Evolutionary conservation across 2,797 vertebrate species (phyloP).

Genomic region (Manis javanica): DNA sequence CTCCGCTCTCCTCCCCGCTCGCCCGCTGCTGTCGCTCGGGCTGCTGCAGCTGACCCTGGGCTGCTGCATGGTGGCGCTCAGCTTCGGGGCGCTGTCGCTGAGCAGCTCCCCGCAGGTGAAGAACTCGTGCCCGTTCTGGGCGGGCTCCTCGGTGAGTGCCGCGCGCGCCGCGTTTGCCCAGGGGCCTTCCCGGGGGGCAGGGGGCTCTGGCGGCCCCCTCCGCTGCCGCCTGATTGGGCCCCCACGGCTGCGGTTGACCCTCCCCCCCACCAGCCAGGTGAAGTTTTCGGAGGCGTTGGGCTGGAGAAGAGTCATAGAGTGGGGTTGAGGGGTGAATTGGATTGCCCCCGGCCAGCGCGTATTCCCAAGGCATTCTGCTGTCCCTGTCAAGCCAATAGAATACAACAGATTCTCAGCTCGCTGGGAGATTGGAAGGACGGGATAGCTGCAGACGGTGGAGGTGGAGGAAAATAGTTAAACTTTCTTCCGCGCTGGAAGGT

Average conservation of each 20-base stretch:
- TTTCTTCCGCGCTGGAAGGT: not conserved
- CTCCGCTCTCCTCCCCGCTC: slow-evolving; percentile 84
- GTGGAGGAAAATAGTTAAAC: slow-evolving; percentile 5
- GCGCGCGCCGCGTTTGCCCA: not conserved
- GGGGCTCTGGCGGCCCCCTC: not conserved
- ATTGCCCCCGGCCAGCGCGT: not conserved
- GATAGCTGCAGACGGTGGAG: not conserved
- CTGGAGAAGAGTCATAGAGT: no score
- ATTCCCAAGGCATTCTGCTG: not conserved
- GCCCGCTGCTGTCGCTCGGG: slow-evolving; percentile 90
- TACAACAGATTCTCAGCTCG: not conserved
- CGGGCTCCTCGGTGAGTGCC: slow-evolving; percentile 92
- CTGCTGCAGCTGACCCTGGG: slow-evolving; percentile 92
- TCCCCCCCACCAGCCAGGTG: not conserved
- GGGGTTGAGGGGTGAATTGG: not conserved
- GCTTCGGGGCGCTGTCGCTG: slow-evolving; percentile 90
- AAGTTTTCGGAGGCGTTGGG: not conserved
- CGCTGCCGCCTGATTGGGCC: not conserved
- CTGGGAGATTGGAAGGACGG: not conserved
- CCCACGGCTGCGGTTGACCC: not conserved
- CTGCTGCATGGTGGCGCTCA: slow-evolving; percentile 91
- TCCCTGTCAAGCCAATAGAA: not conserved
- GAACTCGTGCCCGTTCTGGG: slow-evolving; percentile 92
- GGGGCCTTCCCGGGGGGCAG: accelerated
- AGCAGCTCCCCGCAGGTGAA: slow-evolving; percentile 89